Percentiles rank a stretch among this genome's conserved stretches.
phyloP scores from a whole-genome alignment of 2,113 vertebrate species.

The Anarrhichthys ocellatus region DNA sequence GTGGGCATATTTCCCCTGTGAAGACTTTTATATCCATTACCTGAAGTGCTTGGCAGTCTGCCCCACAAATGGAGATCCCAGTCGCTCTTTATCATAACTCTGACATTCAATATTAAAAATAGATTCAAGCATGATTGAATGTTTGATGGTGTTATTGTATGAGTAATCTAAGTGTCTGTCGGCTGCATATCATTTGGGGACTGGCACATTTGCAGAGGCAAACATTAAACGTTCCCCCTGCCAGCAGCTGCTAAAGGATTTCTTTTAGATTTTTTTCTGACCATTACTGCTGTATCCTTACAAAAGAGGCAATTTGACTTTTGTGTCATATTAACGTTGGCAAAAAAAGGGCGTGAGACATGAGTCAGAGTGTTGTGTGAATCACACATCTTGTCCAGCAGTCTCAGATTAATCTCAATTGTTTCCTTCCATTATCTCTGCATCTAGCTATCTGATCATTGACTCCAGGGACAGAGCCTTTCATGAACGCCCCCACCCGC shows the following conservation, averaged over 20 bases:
- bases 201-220: slow-evolving; percentile 31
- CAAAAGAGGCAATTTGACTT: slow-evolving; percentile 27
- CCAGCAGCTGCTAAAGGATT: slow-evolving; percentile 15
- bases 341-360: slow-evolving; percentile 10
- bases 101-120: slow-evolving; percentile 76
- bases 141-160: slow-evolving; percentile 68
- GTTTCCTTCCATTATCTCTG: slow-evolving; percentile 48
- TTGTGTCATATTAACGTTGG: slow-evolving; percentile 15
- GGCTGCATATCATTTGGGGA: slow-evolving; percentile 50
- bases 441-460: slow-evolving; percentile 50
- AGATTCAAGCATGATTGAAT: slow-evolving; percentile 69
- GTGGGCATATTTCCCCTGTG: slow-evolving; percentile 70
- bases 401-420: slow-evolving; percentile 44
- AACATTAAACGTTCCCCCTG: slow-evolving; percentile 30
- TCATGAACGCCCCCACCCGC: neutral
- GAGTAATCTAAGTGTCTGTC: slow-evolving; percentile 56
- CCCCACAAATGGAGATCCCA: slow-evolving; percentile 62
- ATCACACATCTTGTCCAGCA: slow-evolving; percentile 10
- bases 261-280: neutral
- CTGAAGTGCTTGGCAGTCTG: slow-evolving; percentile 60
- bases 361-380: slow-evolving; percentile 7
- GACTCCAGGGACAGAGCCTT: slow-evolving; percentile 27
- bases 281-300: neutral
- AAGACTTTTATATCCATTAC: slow-evolving; percentile 67
- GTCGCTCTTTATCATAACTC: slow-evolving; percentile 66